Evolutionary conservation across 35 echinoderm and acorn worm genomes (phyloP).

Genomic region (Heliocidaris tuberculata): DNA sequence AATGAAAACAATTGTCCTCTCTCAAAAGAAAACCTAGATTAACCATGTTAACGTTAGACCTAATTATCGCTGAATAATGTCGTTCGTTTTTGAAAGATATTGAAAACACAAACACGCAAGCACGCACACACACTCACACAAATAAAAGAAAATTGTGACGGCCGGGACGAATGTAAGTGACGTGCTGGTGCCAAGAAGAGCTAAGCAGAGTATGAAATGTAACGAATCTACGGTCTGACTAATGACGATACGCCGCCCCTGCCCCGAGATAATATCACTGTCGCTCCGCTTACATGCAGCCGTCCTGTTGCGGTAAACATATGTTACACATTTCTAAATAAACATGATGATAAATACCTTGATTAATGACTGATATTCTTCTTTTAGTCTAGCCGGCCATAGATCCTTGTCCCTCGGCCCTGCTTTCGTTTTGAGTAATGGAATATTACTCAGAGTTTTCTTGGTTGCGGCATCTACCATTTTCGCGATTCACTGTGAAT

Average conservation of each 20-base stretch:
- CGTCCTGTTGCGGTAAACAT: not conserved
- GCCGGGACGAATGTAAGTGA: no score
- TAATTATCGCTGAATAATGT: no score
- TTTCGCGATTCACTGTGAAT: not conserved
- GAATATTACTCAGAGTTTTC: slow-evolving; percentile 86
- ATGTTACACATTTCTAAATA: not conserved
- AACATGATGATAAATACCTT: slow-evolving; percentile 47
- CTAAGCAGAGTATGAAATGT: no score
- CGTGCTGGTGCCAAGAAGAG: no score
- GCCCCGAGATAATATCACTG: not conserved
- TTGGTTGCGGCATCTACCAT: slow-evolving; percentile 96
- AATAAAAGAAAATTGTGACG: no score
- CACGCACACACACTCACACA: no score
- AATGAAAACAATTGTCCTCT: no score
- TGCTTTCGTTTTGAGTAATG: slow-evolving; percentile 91
- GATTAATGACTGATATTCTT: slow-evolving; percentile 93
- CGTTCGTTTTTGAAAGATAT: no score
- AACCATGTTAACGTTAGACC: no score
- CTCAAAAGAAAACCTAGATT: no score
- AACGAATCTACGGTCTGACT: not conserved
- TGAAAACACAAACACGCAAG: no score
- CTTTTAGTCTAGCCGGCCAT: slow-evolving; percentile 92
- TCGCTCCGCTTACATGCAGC: not conserved
- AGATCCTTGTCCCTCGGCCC: slow-evolving; percentile 93
- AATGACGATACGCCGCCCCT: not conserved